Percentiles rank a stretch among this genome's conserved stretches.
Evolutionary conservation across 2,888 invertebrate species (phyloP).

Genomic region (Eudasyphora cyanicolor): DNA sequence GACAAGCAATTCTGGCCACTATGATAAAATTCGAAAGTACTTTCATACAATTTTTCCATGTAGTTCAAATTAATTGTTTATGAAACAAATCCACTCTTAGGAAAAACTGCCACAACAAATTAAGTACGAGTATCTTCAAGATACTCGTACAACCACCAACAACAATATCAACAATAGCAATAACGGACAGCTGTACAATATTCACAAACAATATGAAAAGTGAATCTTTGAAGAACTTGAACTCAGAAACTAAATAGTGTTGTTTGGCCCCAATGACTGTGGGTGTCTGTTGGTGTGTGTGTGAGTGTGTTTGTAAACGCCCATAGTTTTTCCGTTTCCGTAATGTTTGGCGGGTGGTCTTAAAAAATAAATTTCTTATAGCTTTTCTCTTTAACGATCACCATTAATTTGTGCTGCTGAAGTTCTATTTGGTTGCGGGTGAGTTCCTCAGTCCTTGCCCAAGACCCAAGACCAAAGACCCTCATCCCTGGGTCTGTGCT

Average conservation of each 20-base stretch:
- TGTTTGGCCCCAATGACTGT: no score
- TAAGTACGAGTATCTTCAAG: constrained; percentile 50
- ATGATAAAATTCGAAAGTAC: neutral
- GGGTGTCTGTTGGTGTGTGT: neutral
- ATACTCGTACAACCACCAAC: neutral
- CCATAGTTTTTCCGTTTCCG: neutral
- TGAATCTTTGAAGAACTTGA: constrained; percentile 8
- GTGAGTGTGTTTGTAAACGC: neutral
- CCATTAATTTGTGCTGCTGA: constrained; percentile 34
- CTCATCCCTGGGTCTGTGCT: neutral
- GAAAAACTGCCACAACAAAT: constrained; percentile 41
- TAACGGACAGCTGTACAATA: neutral
- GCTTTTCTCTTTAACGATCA: constrained; percentile 24
- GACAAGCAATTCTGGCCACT: neutral
- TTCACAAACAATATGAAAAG: neutral
- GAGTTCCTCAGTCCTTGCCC: neutral
- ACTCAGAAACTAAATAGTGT: constrained; percentile 1
- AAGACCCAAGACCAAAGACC: neutral
- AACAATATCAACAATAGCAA: neutral
- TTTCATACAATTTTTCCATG: neutral
- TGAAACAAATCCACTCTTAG: constrained; percentile 39
- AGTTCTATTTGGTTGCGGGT: constrained; percentile 13
- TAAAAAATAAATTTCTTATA: constrained; percentile 24
- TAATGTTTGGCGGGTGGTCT: neutral
- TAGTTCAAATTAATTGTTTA: constrained; percentile 54